A percentile compares a stretch with the other conserved stretches of the same genome.
Conservation (phyloP, 2,888 invertebrate species). For the Oligia strigilis region DNA sequence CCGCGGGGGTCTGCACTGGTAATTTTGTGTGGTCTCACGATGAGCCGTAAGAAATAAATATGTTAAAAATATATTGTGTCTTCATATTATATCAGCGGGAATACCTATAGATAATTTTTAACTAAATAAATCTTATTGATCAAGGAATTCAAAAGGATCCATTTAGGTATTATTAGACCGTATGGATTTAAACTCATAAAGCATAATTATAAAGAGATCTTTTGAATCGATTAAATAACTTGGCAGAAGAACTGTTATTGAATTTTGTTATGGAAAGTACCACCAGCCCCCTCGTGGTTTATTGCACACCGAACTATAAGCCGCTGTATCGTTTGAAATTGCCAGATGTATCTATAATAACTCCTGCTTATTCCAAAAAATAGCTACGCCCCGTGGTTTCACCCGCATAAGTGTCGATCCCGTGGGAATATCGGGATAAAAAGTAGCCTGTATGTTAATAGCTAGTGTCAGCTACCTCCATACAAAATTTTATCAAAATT, state of each 20-base stretch:
- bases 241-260: background rate
- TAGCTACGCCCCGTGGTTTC: too few relatives aligned
- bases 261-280: background rate
- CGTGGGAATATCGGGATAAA: too few relatives aligned
- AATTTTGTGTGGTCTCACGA: slow-evolving; percentile 75
- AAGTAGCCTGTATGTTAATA: too few relatives aligned
- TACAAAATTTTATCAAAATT: too few relatives aligned
- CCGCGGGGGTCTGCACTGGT: slow-evolving; percentile 72
- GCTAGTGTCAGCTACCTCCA: too few relatives aligned
- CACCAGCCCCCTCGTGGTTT: background rate
- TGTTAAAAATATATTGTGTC: background rate
- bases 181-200: background rate
- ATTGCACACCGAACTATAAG: too few relatives aligned
- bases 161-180: background rate
- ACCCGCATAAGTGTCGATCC: too few relatives aligned
- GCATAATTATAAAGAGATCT: background rate
- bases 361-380: background rate
- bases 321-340: background rate
- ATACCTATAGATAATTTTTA: background rate
- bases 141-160: background rate
- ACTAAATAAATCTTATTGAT: background rate
- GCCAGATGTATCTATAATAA: too few relatives aligned
- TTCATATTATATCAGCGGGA: background rate
- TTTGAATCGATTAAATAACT: background rate
- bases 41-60: slow-evolving; percentile 20